phyloP scores from a whole-genome alignment of 1,140 invertebrate genomes.

The Atta colombica region DNA sequence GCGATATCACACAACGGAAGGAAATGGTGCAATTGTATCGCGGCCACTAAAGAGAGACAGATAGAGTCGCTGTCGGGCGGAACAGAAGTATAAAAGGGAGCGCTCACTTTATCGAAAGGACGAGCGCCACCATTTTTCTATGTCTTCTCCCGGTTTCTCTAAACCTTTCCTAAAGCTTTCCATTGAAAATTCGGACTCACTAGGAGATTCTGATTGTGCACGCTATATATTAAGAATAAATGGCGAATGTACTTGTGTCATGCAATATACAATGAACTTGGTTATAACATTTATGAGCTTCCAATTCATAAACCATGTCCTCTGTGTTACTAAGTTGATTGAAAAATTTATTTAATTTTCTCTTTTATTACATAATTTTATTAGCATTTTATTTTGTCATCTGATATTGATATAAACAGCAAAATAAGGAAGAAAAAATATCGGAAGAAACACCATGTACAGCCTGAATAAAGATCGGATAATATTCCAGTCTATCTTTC shows the following conservation, averaged over 20 bases:
- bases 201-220: constrained; percentile 7
- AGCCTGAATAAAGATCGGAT: not conserved
- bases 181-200: constrained; percentile 11
- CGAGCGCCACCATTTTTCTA: constrained; percentile 28
- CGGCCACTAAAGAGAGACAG: constrained; percentile 45
- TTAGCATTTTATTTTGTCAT: not conserved
- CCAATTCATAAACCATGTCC: not conserved
- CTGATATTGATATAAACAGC: not conserved
- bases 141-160: constrained; percentile 23
- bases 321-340: not conserved
- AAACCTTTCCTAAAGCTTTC: constrained; percentile 10
- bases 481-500: not conserved
- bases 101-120: constrained; percentile 35
- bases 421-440: not conserved
- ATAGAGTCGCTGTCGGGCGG: constrained; percentile 24
- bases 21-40: constrained; percentile 49
- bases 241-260: not conserved
- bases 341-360: not conserved
- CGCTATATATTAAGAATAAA: constrained; percentile 2
- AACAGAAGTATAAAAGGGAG: constrained; percentile 39
- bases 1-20: constrained; percentile 61
- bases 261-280: not conserved
- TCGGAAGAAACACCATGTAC: not conserved
- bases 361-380: not conserved
- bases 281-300: not conserved